Base-by-base conservation (phyloP, 2,888 invertebrate genomes). In the Liopterus haemorrhoidalis region DNA sequence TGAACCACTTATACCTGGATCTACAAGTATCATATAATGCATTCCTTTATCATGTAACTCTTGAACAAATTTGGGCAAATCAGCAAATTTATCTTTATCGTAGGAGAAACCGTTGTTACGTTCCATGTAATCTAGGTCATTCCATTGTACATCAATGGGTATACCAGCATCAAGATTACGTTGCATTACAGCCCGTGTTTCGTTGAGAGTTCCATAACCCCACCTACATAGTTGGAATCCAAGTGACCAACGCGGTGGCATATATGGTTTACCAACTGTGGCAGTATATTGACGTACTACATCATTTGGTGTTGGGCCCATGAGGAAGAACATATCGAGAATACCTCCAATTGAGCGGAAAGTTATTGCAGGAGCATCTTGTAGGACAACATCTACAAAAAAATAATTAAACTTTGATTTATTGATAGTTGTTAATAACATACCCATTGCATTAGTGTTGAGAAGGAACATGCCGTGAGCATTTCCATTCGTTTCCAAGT, bases 101-200 rank as follows among this genome's bases (percentile, higher is more conserved):
- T 81, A 80, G 0, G 88, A 87, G 60, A 91, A 91, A 63, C 87
- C 87, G 62, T 87, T 85, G 48, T 75, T 74, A 37, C 78, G 70
- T 16, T 78, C 70, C 89, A 90, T 90, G 61, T 87, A 88, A 66
- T 90, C 89, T 49, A 90, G 74, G 64, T 90, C 90, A 57, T 85
- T 86, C 85, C 87, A 89, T 60, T 87, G 85, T 0, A 81, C 80
- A 56, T 85, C 85, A 83, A 81, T 58, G 1, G 62, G 58, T 38
- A 49, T 37, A 46, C 22, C 76, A 16, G 80, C 81, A 35, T 73
- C 72, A 50, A 75, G 69, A 36, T 78, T 84, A 45, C 73, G 67
- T 50, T 75, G 68, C 76, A 78, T 78, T 1, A 81, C 75, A 49
- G 71, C 66, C 48, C 66, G 70, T 0, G 81, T 82, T 4, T 70